A percentile compares a stretch with the other conserved stretches of the same genome.
These are phyloP conservation scores for Cryptoprocta ferox DNA, from an alignment of 2,797 vertebrate genomes.

Conservation along the genomic window DNA sequence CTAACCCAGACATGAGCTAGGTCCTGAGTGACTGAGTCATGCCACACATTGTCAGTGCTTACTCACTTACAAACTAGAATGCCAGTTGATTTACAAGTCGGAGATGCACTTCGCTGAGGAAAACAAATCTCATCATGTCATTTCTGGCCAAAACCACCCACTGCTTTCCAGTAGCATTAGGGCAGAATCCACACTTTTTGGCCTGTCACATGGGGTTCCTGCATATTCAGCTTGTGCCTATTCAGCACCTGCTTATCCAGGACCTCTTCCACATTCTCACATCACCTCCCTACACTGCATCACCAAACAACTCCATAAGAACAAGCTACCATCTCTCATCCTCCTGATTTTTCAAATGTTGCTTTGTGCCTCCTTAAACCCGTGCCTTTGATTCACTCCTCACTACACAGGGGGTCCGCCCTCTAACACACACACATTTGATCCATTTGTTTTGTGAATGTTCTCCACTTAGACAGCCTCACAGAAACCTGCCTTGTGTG, in stretches of 20 bases:
- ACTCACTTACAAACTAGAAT: not conserved
- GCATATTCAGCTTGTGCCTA: not conserved
- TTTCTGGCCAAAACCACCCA: not conserved
- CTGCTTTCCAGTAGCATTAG: not conserved
- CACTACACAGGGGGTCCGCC: not conserved
- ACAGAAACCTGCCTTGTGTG: not conserved
- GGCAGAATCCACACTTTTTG: not conserved
- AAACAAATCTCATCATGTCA: not conserved
- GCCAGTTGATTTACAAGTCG: not conserved
- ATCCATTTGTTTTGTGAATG: not conserved
- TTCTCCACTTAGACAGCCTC: not conserved
- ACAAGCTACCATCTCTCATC: no score
- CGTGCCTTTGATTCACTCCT: not conserved
- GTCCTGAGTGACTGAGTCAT: not conserved
- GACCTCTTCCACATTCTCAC: not conserved
- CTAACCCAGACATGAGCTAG: not conserved
- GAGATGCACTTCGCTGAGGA: not conserved
- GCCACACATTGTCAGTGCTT: not conserved
- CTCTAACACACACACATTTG: not conserved
- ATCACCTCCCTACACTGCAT: not conserved
- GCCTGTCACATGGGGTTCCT: no score
- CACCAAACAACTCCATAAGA: not conserved
- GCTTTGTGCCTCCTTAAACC: not conserved
- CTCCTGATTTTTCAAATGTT: not conserved
- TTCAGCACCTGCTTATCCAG: not conserved